Base-by-base conservation (phyloP, 2,888 invertebrate species). In the Bruchidius siliquastri region DNA sequence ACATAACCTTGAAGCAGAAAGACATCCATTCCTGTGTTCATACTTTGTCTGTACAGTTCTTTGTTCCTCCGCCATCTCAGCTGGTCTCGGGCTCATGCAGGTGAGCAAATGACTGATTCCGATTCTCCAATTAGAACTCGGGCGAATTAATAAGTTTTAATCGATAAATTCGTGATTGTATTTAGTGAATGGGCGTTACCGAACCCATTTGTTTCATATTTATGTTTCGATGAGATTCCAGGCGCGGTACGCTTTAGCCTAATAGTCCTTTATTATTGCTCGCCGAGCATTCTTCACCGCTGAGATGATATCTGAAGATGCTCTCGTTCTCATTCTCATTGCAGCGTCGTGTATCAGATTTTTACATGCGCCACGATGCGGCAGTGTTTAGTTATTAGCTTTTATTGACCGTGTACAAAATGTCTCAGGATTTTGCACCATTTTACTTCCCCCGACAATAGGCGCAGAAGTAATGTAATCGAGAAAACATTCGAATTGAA, bases 131-230 rank as follows among this genome's bases (percentile, higher is more conserved):
- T 80, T 80, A 80, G 77, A 76, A 77, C 76, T 74, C 73, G 75
- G 76, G 78, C 80, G 78, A 80, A 79, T 79, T 80, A 78, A 79
- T 80, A 78, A 80, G 77, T 79, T 78, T 74, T 76, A 80, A 79
- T 80, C 80, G 79, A 80, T 80, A 79, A 79, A 79, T 79, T 80
- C 79, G 79, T 80, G 80, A 80, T 79, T 76, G 76, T 78, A 77
- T 75, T 78, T 75, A 74, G 77, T 13, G 78, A 76, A 79, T 78
- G 76, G 80, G 79, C 79, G 80, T 75, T 76, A 73, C 68, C 76
- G 74, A 72, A 74, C 76, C 74, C 78, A 77, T 78, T 78, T 75
- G 75, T 78, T 78, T 75, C 74, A 72, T 75, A 72, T 74, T 72
- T 74, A 73, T 71, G 71, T 73, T 73, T 67, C 49, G 49, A 49